phyloP scores from a whole-genome alignment of 1,140 invertebrate species.

The Branchinecta lindahli region DNA sequence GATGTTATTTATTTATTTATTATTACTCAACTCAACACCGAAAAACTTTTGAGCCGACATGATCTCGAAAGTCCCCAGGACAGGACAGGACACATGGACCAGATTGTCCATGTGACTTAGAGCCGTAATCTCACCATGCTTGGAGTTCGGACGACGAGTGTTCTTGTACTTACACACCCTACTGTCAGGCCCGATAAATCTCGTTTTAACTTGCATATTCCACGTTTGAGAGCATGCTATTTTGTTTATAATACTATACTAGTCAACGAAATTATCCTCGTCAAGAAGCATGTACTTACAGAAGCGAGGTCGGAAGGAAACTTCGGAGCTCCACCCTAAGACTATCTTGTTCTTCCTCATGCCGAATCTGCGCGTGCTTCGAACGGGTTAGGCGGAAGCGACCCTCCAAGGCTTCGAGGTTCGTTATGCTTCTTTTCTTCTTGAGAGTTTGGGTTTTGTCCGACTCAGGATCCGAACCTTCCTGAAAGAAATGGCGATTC shows the following conservation, averaged over 20 bases:
- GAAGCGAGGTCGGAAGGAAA: constrained; percentile 40
- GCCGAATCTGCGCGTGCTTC: constrained; percentile 35
- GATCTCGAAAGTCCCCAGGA: no score
- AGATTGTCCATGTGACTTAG: no score
- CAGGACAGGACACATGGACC: no score
- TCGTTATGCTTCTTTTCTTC: constrained; percentile 32
- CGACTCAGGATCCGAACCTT: constrained; percentile 28
- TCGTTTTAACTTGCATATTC: no score
- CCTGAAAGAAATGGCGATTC: constrained; percentile 19
- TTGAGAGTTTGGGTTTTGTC: constrained; percentile 40
- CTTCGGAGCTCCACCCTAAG: constrained; percentile 44
- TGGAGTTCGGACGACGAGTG: no score
- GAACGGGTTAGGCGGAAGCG: constrained; percentile 49
- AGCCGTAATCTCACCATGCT: no score
- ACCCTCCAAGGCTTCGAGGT: constrained; percentile 46
- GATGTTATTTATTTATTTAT: no score
- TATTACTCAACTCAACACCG: no score
- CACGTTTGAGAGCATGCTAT: no score
- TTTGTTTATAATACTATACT: constrained; percentile 20
- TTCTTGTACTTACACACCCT: no score
- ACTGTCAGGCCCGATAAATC: no score
- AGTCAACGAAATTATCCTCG: constrained; percentile 1
- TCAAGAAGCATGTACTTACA: constrained; percentile 30
- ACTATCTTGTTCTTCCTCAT: constrained; percentile 38
- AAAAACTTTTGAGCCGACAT: no score